These are phyloP conservation scores for Meloidogyne exigua DNA, from an alignment of 1,140 invertebrate genomes.

Conservation along the genomic window DNA sequence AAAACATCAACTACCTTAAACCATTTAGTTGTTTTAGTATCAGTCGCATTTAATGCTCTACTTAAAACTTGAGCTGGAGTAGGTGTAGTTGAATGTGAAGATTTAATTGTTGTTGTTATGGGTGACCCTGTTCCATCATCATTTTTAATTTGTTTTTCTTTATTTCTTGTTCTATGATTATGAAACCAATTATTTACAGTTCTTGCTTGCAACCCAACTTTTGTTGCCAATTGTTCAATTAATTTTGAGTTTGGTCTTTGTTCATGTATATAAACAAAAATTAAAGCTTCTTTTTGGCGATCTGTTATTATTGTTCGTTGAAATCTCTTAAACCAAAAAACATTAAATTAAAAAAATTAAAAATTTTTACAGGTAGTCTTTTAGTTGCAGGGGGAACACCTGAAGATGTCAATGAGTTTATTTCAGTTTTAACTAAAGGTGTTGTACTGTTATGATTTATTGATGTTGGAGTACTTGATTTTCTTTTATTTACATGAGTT, in stretches of 20 bases:
- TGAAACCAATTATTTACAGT: constrained; percentile 99
- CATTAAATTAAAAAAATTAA: too few species aligned
- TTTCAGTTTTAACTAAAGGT: constrained; percentile 9
- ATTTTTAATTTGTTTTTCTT: constrained; percentile 65
- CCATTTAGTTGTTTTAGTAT: constrained; percentile 26
- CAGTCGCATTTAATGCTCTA: constrained; percentile 17
- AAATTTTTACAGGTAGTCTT: constrained; percentile 42
- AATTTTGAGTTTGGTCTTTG: constrained; percentile 91
- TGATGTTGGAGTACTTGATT: constrained; percentile 8
- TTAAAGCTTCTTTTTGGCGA: constrained; percentile 92
- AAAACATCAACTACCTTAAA: constrained; percentile 15
- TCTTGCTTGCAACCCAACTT: constrained; percentile 84
- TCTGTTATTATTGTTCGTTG: constrained; percentile 87
- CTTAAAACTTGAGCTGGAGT: constrained; percentile 26
- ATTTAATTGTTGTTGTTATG: not conserved
- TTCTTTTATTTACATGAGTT: constrained; percentile 16
- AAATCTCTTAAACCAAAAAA: constrained; percentile 49
- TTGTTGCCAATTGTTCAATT: constrained; percentile 87
- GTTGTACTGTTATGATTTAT: not conserved
- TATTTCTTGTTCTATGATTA: constrained; percentile 95
- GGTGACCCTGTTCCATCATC: constrained; percentile 8
- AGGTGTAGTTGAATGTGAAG: not conserved
- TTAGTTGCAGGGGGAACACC: constrained; percentile 24
- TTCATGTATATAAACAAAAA: constrained; percentile 86
- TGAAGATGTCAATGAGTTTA: not conserved